phyloP scores from a whole-genome alignment of 2,797 vertebrate species.

The Enteromius unitaeniatus region DNA sequence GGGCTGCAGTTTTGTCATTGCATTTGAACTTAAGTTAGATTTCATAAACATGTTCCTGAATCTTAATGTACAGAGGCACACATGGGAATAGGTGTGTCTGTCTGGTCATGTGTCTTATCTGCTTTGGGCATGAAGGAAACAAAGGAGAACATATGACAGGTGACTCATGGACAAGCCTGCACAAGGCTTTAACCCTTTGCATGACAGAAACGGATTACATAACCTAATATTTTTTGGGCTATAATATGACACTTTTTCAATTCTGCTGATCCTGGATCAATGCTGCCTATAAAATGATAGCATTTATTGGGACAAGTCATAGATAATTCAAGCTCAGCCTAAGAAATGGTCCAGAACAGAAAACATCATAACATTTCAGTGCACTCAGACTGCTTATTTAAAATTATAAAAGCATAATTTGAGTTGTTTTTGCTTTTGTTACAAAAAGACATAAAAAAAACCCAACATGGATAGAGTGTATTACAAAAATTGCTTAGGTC shows the following conservation, averaged over 20 bases:
- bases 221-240: not conserved
- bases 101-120: slow-evolving; percentile 4
- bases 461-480: not conserved
- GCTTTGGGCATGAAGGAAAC: not conserved
- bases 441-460: not conserved
- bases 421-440: too few relatives aligned
- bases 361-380: not conserved
- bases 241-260: not conserved
- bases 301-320: not conserved
- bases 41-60: not conserved
- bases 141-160: not conserved
- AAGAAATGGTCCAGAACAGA: not conserved
- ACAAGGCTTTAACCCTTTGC: not conserved
- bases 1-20: not conserved
- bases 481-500: too few relatives aligned
- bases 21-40: not conserved
- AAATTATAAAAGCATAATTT: not conserved
- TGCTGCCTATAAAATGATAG: not conserved
- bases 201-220: not conserved
- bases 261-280: not conserved
- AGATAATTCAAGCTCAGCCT: not conserved
- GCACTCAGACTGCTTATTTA: not conserved
- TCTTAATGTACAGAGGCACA: not conserved
- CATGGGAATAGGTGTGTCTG: not conserved
- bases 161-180: not conserved